Evolutionary conservation across 1,140 invertebrate genomes (phyloP), one percentile per base, ranked within the genome.

Genomic region (Drosophila ironensis): DNA sequence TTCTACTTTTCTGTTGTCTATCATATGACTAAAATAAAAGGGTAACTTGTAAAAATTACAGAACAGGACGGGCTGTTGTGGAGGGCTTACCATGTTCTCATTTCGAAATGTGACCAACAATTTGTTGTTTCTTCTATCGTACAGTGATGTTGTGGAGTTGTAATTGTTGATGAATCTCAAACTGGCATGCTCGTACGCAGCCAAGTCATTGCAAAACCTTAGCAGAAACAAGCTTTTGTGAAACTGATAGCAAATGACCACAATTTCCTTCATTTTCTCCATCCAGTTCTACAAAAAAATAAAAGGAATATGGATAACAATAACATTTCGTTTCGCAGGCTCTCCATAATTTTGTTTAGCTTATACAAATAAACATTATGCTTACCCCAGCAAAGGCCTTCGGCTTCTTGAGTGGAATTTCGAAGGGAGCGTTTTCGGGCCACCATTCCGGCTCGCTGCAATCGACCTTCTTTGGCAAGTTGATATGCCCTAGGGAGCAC

Each of bases 31-130:
- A 5, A 30, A 12, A n/a, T n/a, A n/a, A n/a, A n/a, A n/a, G n/a
- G n/a, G n/a, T n/a, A n/a, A n/a, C n/a, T n/a, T n/a, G n/a, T n/a
- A n/a, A n/a, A n/a, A n/a, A n/a, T n/a, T n/a, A n/a, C n/a, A n/a
- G n/a, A n/a, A n/a, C n/a, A n/a, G n/a, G n/a, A n/a, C n/a, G n/a
- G n/a, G n/a, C n/a, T n/a, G n/a, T n/a, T n/a, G n/a, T n/a, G n/a
- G n/a, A n/a, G n/a, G n/a, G n/a, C 77, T 72, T 64, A 93, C 92
- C 91, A 94, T 92, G 75, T 95, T 95, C 77, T 94, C 94, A 90
- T 95, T 95, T 24, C 94, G 92, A 90, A 95, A 95, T 45, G 94
- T 95, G 1, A 95, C 94, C 40, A 95, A 75, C 14, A 95, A 90
- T 61, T 93, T 93, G 53, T 93, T 92, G 42, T 91, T 93, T 35